A percentile compares a stretch with the other conserved stretches of the same genome.
These are phyloP conservation scores for Sclerurus mexicanus DNA, from an alignment of 2,113 vertebrate genomes.

Conservation along the genomic window DNA sequence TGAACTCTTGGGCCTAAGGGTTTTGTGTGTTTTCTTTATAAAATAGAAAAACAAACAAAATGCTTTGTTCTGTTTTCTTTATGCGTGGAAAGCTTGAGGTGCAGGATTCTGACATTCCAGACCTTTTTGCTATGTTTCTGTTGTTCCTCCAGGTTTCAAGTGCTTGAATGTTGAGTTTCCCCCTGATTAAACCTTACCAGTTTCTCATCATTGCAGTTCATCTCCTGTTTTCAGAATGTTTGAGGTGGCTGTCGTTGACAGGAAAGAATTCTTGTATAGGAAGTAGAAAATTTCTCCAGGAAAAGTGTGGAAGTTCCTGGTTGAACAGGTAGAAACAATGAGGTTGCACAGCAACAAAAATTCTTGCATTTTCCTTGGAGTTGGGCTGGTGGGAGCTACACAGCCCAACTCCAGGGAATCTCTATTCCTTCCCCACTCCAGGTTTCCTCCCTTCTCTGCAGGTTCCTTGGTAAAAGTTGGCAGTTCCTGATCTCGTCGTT, in stretches of 20 bases:
- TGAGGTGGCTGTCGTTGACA: background rate
- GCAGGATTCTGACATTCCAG: slow-evolving; percentile 53
- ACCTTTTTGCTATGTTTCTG: background rate
- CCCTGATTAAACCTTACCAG: slow-evolving; percentile 35
- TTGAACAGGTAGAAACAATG: background rate
- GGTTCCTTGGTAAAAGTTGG: background rate
- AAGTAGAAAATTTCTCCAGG: background rate
- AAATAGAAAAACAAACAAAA: slow-evolving; percentile 59
- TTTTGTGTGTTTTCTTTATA: slow-evolving; percentile 67
- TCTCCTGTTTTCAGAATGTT: background rate
- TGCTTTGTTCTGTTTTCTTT: slow-evolving; percentile 56
- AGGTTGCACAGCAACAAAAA: background rate
- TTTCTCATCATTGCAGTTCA: background rate
- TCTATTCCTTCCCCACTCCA: background rate
- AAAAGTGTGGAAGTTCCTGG: background rate
- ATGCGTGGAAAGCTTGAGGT: slow-evolving; percentile 29
- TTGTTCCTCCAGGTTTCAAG: slow-evolving; percentile 41
- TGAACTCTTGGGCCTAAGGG: slow-evolving; percentile 63
- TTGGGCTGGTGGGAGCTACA: background rate
- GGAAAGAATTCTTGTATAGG: background rate
- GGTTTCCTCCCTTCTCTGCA: background rate
- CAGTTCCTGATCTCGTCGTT: background rate
- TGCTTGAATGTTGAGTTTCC: slow-evolving; percentile 34
- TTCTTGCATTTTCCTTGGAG: background rate
- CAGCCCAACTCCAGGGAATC: background rate